Base-by-base conservation (phyloP, 2,888 invertebrate species). In the Pyrgus malvae region DNA sequence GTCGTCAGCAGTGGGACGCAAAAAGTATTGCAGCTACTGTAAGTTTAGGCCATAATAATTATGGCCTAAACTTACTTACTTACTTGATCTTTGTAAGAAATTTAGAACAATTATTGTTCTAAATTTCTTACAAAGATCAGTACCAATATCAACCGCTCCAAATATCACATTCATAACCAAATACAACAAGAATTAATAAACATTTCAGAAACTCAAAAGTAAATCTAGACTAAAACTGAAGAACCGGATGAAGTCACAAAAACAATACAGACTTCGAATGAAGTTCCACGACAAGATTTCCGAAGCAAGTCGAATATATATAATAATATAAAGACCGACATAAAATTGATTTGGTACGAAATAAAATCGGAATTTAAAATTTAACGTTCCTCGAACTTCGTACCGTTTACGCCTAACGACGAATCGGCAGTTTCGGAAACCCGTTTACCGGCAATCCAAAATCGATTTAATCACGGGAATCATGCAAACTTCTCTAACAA, bases 381-480 rank as follows among this genome's bases (percentile, higher is more conserved):
- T 83, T 80, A 74, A 80, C 77, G 80, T 77, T 74, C 71, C 76
- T 83, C 72, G 78, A 48, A 48, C 46, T 54, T 40, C 65, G 67
- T 71, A 69, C 72, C 75, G 77, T 78, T 83, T 70, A 72, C 76
- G 76, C 74, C 74, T 78, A 81, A 83, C 86, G 81, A 83, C 78
- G 77, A 78, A 81, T 85, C 80, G 79, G 78, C 83, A 81, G 83
- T 83, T 83, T 83, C 65, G 72, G 72, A 78, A 80, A 83, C 81
- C 78, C 72, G 72, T 73, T 78, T 78, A 81, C 78, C 78, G 80
- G 83, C 85, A 83, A 86, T 85, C 78, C 72, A 77, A 81, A 83
- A 88, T 88, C 87, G 85, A 87, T 89, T 88, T 83, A 88, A 88
- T 88, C 85, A 87, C 83, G 71, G 78, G 77, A 86, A 86, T 85